Conservation (phyloP, 2,113 vertebrate genomes). For the Notechis scutatus region DNA sequence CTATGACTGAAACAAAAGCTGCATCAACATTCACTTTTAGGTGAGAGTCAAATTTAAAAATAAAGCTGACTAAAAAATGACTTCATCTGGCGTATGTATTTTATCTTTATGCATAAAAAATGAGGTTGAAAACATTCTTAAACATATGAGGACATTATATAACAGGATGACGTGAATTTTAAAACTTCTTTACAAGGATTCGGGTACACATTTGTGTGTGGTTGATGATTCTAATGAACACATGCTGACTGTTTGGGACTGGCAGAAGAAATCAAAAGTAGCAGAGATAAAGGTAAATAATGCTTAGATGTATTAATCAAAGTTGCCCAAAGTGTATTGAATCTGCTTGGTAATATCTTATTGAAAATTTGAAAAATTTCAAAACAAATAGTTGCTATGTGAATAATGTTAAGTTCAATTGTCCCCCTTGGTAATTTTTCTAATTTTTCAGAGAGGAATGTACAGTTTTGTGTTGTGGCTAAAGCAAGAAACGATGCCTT, state of each 20-base stretch:
- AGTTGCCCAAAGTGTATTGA: not conserved
- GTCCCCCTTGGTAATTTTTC: not conserved
- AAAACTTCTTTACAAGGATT: constrained; percentile 76
- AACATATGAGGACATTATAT: not conserved
- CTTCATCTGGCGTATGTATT: not conserved
- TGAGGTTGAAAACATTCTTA: not conserved
- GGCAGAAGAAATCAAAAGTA: constrained; percentile 91
- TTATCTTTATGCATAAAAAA: not conserved
- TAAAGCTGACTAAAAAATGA: not conserved
- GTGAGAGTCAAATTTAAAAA: not conserved
- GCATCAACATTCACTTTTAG: not conserved
- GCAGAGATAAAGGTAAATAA: constrained; percentile 93
- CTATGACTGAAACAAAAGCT: not conserved
- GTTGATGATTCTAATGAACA: constrained; percentile 97
- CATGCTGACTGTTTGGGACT: constrained; percentile 98
- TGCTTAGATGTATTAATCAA: not conserved
- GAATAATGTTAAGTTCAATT: not conserved
- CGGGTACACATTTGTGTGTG: constrained; percentile 89
- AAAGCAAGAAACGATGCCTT: not conserved
- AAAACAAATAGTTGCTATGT: not conserved
- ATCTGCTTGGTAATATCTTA: not conserved
- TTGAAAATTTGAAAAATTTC: not conserved
- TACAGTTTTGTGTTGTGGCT: not conserved
- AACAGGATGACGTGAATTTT: not conserved
- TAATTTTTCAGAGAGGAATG: not conserved